Evolutionary conservation across 92 coral and sea anemone genomes (phyloP), one percentile per base, ranked within the genome.

Genomic region (Scolanthus callimorphus): DNA sequence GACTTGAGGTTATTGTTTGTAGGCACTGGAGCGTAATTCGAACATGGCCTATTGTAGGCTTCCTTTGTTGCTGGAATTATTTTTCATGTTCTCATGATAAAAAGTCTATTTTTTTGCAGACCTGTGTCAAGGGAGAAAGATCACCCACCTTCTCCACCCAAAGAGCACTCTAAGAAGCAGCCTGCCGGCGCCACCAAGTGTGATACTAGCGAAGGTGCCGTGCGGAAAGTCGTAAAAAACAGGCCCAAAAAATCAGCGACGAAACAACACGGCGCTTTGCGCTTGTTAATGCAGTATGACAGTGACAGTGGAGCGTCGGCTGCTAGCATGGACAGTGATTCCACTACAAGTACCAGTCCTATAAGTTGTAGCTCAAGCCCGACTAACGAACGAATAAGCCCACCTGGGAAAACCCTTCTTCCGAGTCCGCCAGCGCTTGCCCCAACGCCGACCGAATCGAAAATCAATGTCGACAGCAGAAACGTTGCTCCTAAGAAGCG

Each of bases 281-380:
- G 96, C 41, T 67, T 94, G 57, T 47, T 83, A 31, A 63, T 81
- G 65, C 97, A 89, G 51, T 94, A 89, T 51, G 92, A 94, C 63
- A 89, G 97, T 25, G 99, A 94, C 27, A 79, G 98, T 31, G 80
- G 83, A 13, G 86, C 90, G 54, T 88, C 96, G 1, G 74, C 86
- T 13, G 86, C 82, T 31, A 82, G 87, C 39, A 58, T 82, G 15
- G 95, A 86, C 41, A 88, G 96, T 70, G 96, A 87, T 51, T 73
- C 77, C 25, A 82, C 73, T 10, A 77, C 95, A 3, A 85, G 51
- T 10, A 82, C 65, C 39, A 88, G 96, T 24, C 67, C 68, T 21
- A 83, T 86, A 49, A 86, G 90, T 4, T 31, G 68, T 38, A 88
- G 82, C 60, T 79, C 79, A 30, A 44, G 60, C 37, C 63, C 73